Percentiles rank a stretch among this genome's conserved stretches.
Evolutionary conservation across 2,888 invertebrate genomes (phyloP).

Genomic region (Eilema griseolum): DNA sequence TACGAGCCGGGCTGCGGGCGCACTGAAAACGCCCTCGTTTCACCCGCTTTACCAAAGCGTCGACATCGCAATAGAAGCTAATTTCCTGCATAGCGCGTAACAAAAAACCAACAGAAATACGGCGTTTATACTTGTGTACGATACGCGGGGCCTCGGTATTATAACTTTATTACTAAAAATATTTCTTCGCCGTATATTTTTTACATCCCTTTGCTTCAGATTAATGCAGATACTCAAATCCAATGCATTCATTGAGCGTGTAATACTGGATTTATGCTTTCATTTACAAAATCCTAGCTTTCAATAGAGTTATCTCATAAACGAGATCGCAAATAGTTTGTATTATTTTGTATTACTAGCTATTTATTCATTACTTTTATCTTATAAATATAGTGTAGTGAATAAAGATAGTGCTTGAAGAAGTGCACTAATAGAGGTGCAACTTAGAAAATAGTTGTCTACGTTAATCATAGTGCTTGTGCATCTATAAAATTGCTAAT

Average conservation of each 20-base stretch:
- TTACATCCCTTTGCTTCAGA: constrained; percentile 30
- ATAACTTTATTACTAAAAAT: constrained; percentile 64
- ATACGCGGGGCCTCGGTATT: constrained; percentile 59
- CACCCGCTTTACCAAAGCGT: constrained; percentile 84
- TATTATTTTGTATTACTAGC: neutral
- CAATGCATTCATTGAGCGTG: constrained; percentile 21
- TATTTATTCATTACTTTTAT: constrained; percentile 2
- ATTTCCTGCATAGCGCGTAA: constrained; percentile 85
- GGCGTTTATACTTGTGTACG: constrained; percentile 70
- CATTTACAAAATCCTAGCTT: constrained; percentile 6
- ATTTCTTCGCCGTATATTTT: constrained; percentile 51
- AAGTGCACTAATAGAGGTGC: constrained; percentile 71
- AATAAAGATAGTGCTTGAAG: constrained; percentile 56
- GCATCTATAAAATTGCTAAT: constrained; percentile 60
- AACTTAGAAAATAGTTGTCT: constrained; percentile 49
- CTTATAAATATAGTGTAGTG: constrained; percentile 21
- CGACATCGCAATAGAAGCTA: constrained; percentile 87
- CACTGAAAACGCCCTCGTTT: constrained; percentile 80
- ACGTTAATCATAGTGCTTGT: constrained; percentile 69
- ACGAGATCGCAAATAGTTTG: neutral
- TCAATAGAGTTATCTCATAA: neutral
- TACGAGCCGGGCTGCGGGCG: constrained; percentile 78
- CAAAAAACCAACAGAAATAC: constrained; percentile 82
- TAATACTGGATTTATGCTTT: constrained; percentile 28
- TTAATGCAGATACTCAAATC: constrained; percentile 20